Evolutionary conservation across 2,113 vertebrate genomes (phyloP), one percentile per base, ranked within the genome.

Genomic region (Caranx melampygus): DNA sequence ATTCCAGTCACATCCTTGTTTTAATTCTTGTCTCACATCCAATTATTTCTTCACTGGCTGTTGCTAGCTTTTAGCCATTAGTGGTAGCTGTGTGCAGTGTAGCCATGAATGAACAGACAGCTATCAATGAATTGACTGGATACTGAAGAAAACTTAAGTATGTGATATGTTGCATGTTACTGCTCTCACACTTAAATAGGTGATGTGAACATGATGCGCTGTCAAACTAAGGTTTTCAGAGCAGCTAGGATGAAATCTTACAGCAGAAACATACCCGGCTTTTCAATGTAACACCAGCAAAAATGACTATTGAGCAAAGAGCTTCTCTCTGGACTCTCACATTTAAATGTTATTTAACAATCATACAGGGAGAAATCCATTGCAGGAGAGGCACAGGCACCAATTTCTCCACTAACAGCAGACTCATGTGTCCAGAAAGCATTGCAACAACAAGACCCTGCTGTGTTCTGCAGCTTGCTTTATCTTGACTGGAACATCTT

Each of bases 401-500:
- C 71, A 15, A 34, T 80, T 47, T 79, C 45, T 77, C 18, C 35
- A 14, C 62, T 60, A 42, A 79, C 72, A 72, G 52, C 49, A 57
- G 66, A 31, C 64, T 75, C 70, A 78, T 83, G 69, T 82, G 68
- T 74, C 52, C 76, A 60, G 57, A 60, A 66, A 81, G 79, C 31
- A 18, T 37, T 2, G 60, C 52, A 2, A 67, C 58, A 3, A 40
- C 15, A 20, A 75, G 66, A 12, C 72, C 66, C 66, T 33, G 62
- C 55, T 65, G 79, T 1, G 1, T 66, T 81, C 45, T 14, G 34
- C 74, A 37, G 45, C 66, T 59, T 2, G 35, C 78, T 79, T 81
- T 87, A 67, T 83, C 87, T 80, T 0, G n/a, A 72, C 78, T 26
- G 60, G 70, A 68, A 82, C 78, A 83, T 87, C 74, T 78, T 58